These are phyloP conservation scores for Carpatolechia fugitivella DNA, from an alignment of 2,888 invertebrate genomes.

Conservation along the genomic window DNA sequence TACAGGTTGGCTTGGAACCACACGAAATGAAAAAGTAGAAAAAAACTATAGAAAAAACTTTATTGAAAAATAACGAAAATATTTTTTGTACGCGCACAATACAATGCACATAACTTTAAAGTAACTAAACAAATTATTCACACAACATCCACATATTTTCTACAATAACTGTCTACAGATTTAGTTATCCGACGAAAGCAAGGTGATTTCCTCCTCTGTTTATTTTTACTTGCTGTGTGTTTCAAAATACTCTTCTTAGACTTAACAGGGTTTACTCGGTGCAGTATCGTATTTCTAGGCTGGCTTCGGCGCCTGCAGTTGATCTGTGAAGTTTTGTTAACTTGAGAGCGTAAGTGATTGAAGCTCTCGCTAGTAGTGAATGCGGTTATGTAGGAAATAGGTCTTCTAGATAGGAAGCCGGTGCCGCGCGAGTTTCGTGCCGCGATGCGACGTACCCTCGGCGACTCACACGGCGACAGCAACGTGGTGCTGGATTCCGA, in stretches of 20 bases:
- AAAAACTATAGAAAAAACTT: too few species aligned
- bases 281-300: background rate
- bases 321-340: background rate
- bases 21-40: too few species aligned
- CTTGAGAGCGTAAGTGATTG: conserved; percentile 29
- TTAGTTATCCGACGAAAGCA: background rate
- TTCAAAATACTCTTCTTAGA: conserved; percentile 43
- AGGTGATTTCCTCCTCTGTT: conserved; percentile 41
- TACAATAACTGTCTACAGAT: background rate
- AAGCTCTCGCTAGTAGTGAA: conserved; percentile 18
- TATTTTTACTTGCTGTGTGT: conserved; percentile 48
- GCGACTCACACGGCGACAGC: conserved; percentile 45
- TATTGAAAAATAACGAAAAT: too few species aligned
- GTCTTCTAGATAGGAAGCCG: conserved; percentile 37
- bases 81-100: too few species aligned
- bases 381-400: background rate
- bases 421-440: conserved; percentile 17
- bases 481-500: conserved; percentile 44
- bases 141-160: too few species aligned
- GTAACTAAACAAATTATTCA: too few species aligned
- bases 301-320: background rate
- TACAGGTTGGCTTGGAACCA: too few species aligned
- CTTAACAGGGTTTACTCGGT: conserved; percentile 29
- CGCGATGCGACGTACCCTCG: conserved; percentile 24
- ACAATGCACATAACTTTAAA: too few species aligned